Evolutionary conservation across 2,113 vertebrate genomes (phyloP).

Genomic region (Dolichotis patagonum): DNA sequence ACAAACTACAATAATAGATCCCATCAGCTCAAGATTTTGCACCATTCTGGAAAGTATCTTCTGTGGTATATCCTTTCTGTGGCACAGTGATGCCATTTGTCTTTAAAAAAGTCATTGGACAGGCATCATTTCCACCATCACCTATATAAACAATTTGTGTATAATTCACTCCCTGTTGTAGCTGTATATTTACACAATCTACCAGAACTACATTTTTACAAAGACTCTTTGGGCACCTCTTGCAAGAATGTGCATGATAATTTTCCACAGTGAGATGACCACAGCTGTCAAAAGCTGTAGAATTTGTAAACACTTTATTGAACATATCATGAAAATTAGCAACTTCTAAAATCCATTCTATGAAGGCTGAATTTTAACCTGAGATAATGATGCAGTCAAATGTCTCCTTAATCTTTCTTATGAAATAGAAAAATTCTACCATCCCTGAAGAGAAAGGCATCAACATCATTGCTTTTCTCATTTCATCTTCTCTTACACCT

Average conservation of each 20-base stretch:
- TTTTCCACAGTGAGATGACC: slow-evolving; percentile 90
- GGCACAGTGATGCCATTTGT: slow-evolving; percentile 90
- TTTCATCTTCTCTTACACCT: slow-evolving; percentile 89
- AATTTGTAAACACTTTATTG: slow-evolving; percentile 95
- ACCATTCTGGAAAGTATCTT: slow-evolving; percentile 85
- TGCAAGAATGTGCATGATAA: slow-evolving; percentile 92
- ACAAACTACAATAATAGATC: slow-evolving; percentile 87
- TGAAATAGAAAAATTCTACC: slow-evolving; percentile 92
- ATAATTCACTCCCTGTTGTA: slow-evolving; percentile 88
- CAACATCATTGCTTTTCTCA: slow-evolving; percentile 91
- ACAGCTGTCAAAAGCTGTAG: slow-evolving; percentile 89
- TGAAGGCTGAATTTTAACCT: slow-evolving; percentile 96
- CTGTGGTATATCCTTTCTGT: slow-evolving; percentile 87
- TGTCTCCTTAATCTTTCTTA: slow-evolving; percentile 90
- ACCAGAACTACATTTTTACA: slow-evolving; percentile 94
- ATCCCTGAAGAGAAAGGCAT: slow-evolving; percentile 95
- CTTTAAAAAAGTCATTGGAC: slow-evolving; percentile 91
- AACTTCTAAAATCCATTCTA: slow-evolving; percentile 94
- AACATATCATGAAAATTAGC: slow-evolving; percentile 87
- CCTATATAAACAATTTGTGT: slow-evolving; percentile 91
- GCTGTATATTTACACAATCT: slow-evolving; percentile 88
- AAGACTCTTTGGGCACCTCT: slow-evolving; percentile 93
- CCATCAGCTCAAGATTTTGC: slow-evolving; percentile 79
- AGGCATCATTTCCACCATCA: slow-evolving; percentile 96
- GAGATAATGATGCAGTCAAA: slow-evolving; percentile 98